Conservation (phyloP, 2,113 vertebrate genomes). For the Rhinoderma darwinii region DNA sequence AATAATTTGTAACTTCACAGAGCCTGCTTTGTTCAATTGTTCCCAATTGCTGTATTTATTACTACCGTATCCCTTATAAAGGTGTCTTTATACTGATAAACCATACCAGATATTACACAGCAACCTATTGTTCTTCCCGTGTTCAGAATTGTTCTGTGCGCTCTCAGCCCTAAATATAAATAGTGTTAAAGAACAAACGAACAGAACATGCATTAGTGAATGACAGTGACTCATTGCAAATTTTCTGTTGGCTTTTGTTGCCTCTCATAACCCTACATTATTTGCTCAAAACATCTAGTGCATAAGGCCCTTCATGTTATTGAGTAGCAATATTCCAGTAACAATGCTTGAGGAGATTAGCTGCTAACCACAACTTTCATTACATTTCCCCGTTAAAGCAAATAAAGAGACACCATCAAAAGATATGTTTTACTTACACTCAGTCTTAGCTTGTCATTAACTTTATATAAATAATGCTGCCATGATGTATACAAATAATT, state of each 20-base stretch:
- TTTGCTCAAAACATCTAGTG: slow-evolving; percentile 35
- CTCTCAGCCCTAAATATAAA: slow-evolving; percentile 48
- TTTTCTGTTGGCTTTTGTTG: slow-evolving; percentile 51
- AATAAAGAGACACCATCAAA: neutral
- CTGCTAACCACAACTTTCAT: neutral
- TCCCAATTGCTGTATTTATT: neutral
- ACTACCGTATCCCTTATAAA: neutral
- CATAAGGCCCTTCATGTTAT: slow-evolving; percentile 4
- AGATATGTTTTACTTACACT: neutral
- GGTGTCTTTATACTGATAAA: neutral
- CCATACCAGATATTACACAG: slow-evolving; percentile 9
- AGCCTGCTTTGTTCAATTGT: neutral
- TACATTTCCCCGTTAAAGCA: neutral
- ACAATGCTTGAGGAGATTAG: neutral
- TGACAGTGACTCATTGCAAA: slow-evolving; percentile 35
- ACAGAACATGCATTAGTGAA: slow-evolving; percentile 14
- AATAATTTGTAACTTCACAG: neutral
- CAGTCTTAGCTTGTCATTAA: neutral
- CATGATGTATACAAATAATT: too few species aligned
- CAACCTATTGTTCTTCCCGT: slow-evolving; percentile 16
- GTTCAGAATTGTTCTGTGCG: slow-evolving; percentile 16
- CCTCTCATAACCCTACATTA: slow-evolving; percentile 10
- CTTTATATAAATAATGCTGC: too few species aligned
- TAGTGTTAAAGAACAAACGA: slow-evolving; percentile 33
- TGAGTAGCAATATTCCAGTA: neutral